Evolutionary conservation across 2,797 vertebrate genomes (phyloP), one percentile per base, ranked within the genome.

Genomic region (Lepilemur ruficaudatus): DNA sequence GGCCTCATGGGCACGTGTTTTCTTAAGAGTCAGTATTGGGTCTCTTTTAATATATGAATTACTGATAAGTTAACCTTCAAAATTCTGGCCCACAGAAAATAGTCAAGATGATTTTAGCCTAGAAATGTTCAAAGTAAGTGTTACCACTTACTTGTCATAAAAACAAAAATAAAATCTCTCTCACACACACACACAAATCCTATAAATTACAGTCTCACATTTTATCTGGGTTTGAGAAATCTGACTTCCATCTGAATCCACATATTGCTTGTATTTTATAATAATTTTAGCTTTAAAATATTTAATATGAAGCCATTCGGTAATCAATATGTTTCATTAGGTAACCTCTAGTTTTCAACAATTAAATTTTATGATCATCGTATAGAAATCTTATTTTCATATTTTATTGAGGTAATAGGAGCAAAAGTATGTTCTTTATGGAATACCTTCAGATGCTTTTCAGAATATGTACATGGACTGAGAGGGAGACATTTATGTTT

Each of bases 271-370:
- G 30, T 57, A 2, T 80, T 13, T 72, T 82, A 81, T 70, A 88
- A 78, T 76, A 78, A 83, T 79, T 93, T 93, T 61, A 73, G 32
- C 15, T 87, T 86, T 57, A 91, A 96, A 93, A 85, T 92, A 41
- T 76, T 85, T 93, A 79, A 63, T 79, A 80, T 59, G 4, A 85
- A 80, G 13, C 9, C 46, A 67, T 79, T 65, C n/a, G 63, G 15
- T 65, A 65, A 65, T 17, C 17, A n/a, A 65, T 35, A n/a, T 65
- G 63, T 65, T 93, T 73, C 67, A 61, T 73, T 72, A 48, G 7
- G 8, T 72, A 91, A 67, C 41, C 25, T 91, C 20, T 80, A 35
- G 23, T 87, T 97, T 89, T 11, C 91, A 38, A 91, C 61, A 91
- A 93, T 87, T 93, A 93, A 35, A 57, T 83, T 96, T 95, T 81